A percentile compares a stretch with the other conserved stretches of the same genome.
Evolutionary conservation across 2,888 invertebrate genomes (phyloP).

Genomic region (Luperina nickerlii): DNA sequence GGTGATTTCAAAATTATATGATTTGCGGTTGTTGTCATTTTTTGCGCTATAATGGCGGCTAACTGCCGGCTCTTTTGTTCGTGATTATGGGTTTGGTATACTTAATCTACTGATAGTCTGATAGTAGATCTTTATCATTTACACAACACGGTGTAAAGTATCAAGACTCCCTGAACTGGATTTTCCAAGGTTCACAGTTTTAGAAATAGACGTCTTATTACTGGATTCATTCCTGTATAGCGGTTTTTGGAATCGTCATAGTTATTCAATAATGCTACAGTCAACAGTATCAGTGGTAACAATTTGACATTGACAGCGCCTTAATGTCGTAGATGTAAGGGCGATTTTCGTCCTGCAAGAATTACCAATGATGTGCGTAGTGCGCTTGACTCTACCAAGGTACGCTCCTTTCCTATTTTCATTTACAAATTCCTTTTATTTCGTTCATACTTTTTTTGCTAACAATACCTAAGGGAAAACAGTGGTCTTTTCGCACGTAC

Average conservation of each 20-base stretch:
- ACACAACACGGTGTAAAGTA: background rate
- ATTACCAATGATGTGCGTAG: background rate
- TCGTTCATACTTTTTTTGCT: slow-evolving; percentile 1
- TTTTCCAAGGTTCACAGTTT: background rate
- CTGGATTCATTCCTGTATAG: background rate
- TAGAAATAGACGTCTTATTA: background rate
- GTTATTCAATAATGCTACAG: background rate
- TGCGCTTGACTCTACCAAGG: no score
- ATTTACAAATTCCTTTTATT: slow-evolving; percentile 28
- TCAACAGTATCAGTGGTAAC: no score
- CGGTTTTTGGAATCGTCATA: background rate
- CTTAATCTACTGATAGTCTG: slow-evolving; percentile 22
- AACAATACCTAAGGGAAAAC: slow-evolving; percentile 15
- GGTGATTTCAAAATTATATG: slow-evolving; percentile 71
- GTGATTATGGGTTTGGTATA: slow-evolving; percentile 36
- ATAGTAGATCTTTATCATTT: slow-evolving; percentile 32
- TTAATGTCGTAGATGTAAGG: background rate
- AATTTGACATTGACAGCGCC: background rate
- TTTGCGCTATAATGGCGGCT: slow-evolving; percentile 66
- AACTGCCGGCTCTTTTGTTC: slow-evolving; percentile 61
- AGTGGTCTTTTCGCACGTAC: slow-evolving; percentile 22
- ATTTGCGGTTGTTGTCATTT: slow-evolving; percentile 66
- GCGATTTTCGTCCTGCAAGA: background rate
- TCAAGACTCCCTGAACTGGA: background rate
- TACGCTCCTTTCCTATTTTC: background rate